Percentiles rank a stretch among this genome's conserved stretches.
Evolutionary conservation across 2,888 invertebrate species (phyloP).

Genomic region (Drosophila phalerata): DNA sequence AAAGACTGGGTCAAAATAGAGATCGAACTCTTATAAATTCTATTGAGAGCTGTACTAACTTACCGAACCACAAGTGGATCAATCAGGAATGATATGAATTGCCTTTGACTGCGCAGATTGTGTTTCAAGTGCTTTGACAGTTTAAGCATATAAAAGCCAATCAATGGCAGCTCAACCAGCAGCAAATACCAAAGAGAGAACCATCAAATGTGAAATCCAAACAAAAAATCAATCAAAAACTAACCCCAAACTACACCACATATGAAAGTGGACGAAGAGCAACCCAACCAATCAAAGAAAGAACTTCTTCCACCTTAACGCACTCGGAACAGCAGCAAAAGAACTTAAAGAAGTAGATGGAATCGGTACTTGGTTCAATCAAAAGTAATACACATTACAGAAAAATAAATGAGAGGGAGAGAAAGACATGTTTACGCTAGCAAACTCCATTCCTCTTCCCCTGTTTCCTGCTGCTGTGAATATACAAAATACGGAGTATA

Average conservation of each 20-base stretch:
- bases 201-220: constrained; percentile 47
- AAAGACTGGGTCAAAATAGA: not conserved
- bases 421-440: constrained; percentile 44
- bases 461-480: constrained; percentile 30
- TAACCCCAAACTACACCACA: constrained; percentile 23
- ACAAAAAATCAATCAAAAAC: constrained; percentile 66
- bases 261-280: constrained; percentile 17
- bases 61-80: constrained; percentile 10
- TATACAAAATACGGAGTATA: constrained; percentile 25
- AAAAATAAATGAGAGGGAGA: not conserved
- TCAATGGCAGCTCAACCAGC: constrained; percentile 39
- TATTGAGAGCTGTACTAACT: not conserved
- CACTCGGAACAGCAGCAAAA: constrained; percentile 10
- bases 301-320: constrained; percentile 48
- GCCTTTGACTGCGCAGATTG: constrained; percentile 18
- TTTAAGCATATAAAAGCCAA: constrained; percentile 43
- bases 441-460: not conserved
- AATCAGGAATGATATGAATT: constrained; percentile 8
- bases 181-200: constrained; percentile 37
- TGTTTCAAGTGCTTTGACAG: constrained; percentile 13
- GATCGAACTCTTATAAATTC: not conserved
- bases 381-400: constrained; percentile 59
- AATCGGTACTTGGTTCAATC: constrained; percentile 40
- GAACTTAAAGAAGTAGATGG: not conserved
- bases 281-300: constrained; percentile 40